phyloP scores from a whole-genome alignment of 1,140 invertebrate species.

The Lepidurus arcticus region DNA sequence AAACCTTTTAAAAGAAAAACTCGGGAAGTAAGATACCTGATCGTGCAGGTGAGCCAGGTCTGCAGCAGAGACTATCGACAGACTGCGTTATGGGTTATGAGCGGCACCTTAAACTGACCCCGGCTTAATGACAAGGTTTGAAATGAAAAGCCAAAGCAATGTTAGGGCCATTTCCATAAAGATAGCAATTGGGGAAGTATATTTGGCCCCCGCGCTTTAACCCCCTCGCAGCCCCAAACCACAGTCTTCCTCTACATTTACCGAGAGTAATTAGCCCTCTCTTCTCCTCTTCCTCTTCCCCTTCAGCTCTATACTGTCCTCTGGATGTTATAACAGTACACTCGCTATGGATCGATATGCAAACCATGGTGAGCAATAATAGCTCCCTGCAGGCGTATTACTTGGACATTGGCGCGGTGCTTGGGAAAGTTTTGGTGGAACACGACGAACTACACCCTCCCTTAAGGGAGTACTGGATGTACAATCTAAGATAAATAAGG shows the following conservation, averaged over 20 bases:
- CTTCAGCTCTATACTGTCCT: background rate
- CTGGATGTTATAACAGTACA: background rate
- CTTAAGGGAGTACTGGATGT: background rate
- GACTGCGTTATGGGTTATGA: constrained; percentile 4
- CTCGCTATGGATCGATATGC: background rate
- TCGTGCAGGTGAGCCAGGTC: background rate
- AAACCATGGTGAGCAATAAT: background rate
- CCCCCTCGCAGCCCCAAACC: background rate
- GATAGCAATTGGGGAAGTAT: constrained; percentile 3
- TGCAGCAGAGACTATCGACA: background rate
- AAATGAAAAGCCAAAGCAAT: background rate
- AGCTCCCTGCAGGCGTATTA: constrained; percentile 1
- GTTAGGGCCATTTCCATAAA: constrained; percentile 4
- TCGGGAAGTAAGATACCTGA: constrained; percentile 1
- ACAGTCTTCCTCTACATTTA: no score
- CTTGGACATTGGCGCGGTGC: background rate
- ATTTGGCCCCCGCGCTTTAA: background rate
- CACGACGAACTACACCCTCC: background rate
- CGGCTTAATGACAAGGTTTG: background rate
- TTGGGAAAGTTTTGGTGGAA: background rate
- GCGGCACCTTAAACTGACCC: constrained; percentile 14
- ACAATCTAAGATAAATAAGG: background rate
- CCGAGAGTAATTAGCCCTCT: background rate
- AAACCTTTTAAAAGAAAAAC: background rate
- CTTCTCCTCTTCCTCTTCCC: background rate